phyloP scores from a whole-genome alignment of 1,140 invertebrate genomes.

The Ectropis grisescens region DNA sequence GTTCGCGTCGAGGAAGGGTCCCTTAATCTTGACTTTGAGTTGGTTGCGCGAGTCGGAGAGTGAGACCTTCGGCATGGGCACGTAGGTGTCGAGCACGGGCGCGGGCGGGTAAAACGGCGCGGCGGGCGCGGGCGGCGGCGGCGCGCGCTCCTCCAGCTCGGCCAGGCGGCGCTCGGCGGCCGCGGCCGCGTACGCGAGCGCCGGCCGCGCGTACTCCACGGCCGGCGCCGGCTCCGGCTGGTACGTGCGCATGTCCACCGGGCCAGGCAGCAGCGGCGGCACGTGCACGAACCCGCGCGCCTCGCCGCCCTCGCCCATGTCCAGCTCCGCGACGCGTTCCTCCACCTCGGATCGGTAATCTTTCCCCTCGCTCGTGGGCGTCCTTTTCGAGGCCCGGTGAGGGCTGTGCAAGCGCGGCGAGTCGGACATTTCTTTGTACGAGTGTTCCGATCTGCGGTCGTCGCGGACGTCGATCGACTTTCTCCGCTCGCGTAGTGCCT shows the following conservation, averaged over 20 bases:
- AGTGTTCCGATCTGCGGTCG: constrained; percentile 73
- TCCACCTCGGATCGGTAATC: constrained; percentile 7
- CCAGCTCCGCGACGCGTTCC: not conserved
- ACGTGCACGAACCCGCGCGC: constrained; percentile 71
- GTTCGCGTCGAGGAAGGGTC: constrained; percentile 85
- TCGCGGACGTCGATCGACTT: constrained; percentile 80
- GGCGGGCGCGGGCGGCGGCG: constrained; percentile 22
- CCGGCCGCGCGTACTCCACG: constrained; percentile 72
- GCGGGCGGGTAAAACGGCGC: constrained; percentile 60
- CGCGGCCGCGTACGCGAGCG: constrained; percentile 77
- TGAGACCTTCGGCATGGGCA: constrained; percentile 75
- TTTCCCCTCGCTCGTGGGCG: constrained; percentile 29
- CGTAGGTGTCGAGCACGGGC: constrained; percentile 44
- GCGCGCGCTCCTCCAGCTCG: constrained; percentile 72
- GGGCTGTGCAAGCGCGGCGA: constrained; percentile 72
- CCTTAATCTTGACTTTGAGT: constrained; percentile 92
- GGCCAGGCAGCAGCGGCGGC: constrained; percentile 82
- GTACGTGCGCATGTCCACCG: constrained; percentile 90
- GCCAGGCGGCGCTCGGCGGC: constrained; percentile 82
- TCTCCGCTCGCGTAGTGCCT: constrained; percentile 84
- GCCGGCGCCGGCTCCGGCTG: constrained; percentile 59
- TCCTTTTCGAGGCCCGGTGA: constrained; percentile 36
- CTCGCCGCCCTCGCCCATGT: constrained; percentile 10
- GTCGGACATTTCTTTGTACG: constrained; percentile 71
- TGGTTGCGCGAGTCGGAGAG: constrained; percentile 84